These are phyloP conservation scores for Escarpia spicata DNA, from an alignment of 2,888 invertebrate species.

Conservation along the genomic window DNA sequence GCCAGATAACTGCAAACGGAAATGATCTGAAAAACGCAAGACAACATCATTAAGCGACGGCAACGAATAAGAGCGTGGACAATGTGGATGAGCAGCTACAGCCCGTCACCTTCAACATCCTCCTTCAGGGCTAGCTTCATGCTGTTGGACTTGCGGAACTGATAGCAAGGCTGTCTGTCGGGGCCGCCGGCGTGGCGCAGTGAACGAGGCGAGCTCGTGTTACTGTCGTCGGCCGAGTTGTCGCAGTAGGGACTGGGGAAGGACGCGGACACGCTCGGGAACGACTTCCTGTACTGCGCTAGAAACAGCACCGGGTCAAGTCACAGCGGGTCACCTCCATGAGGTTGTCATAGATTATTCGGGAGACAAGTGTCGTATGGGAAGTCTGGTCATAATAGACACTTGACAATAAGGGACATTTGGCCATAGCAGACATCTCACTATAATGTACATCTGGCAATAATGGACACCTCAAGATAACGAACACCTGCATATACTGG, in stretches of 20 bases:
- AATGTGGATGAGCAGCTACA: not conserved
- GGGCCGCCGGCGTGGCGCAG: not conserved
- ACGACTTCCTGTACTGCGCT: constrained; percentile 38
- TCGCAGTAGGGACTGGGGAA: constrained; percentile 32
- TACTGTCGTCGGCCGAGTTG: constrained; percentile 35
- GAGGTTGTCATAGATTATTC: not conserved
- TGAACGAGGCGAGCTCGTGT: not conserved
- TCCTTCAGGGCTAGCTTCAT: constrained; percentile 60
- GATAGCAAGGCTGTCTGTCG: constrained; percentile 44
- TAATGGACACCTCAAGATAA: not conserved
- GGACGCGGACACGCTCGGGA: constrained; percentile 36
- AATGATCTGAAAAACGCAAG: not conserved
- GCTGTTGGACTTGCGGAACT: constrained; percentile 61
- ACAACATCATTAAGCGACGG: not conserved
- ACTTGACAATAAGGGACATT: not conserved
- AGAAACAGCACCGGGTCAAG: not conserved
- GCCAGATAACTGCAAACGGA: not conserved
- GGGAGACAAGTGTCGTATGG: not conserved
- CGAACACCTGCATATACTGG: not conserved
- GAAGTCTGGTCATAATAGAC: not conserved
- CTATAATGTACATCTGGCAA: not conserved
- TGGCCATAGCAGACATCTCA: not conserved
- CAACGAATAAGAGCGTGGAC: not conserved
- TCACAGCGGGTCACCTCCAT: not conserved
- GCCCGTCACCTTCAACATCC: constrained; percentile 53